phyloP scores from a whole-genome alignment of 2,797 vertebrate species.

The Amblyraja radiata region DNA sequence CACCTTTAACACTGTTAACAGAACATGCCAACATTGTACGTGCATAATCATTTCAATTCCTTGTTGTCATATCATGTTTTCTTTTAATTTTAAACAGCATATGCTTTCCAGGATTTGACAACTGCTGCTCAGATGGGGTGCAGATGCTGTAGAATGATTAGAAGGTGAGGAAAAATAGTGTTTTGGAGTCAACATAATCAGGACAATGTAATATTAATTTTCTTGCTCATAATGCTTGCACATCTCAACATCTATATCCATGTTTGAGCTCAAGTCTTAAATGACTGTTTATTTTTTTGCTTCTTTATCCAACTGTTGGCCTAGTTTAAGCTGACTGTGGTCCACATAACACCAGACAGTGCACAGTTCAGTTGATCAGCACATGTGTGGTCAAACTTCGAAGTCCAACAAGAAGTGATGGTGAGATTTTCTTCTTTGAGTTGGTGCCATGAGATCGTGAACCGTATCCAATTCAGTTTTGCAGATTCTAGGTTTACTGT shows the following conservation, averaged over 20 bases:
- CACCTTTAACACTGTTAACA: not conserved
- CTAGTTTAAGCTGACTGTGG: too few relatives aligned
- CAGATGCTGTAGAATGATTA: slow-evolving; percentile 92
- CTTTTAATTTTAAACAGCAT: not conserved
- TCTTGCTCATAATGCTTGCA: too few relatives aligned
- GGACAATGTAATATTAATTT: not conserved
- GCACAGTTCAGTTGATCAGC: too few relatives aligned
- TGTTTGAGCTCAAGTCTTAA: not conserved
- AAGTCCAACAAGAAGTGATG: too few relatives aligned
- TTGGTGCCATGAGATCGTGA: too few relatives aligned
- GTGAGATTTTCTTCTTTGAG: too few relatives aligned
- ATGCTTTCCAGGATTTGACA: not conserved
- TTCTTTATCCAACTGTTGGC: not conserved
- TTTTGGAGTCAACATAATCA: not conserved
- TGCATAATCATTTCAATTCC: not conserved
- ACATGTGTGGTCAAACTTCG: too few relatives aligned
- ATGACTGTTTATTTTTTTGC: not conserved
- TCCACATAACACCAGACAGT: too few relatives aligned
- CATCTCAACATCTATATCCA: not conserved
- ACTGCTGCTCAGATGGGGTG: slow-evolving; percentile 90
- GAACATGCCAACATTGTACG: not conserved
- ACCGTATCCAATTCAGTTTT: too few relatives aligned
- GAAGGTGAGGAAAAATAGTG: slow-evolving; percentile 67
- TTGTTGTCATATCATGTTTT: not conserved
- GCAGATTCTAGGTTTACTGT: too few relatives aligned